Base-by-base conservation (phyloP, 2,888 invertebrate species). In the Tolmerus cingulatus region DNA sequence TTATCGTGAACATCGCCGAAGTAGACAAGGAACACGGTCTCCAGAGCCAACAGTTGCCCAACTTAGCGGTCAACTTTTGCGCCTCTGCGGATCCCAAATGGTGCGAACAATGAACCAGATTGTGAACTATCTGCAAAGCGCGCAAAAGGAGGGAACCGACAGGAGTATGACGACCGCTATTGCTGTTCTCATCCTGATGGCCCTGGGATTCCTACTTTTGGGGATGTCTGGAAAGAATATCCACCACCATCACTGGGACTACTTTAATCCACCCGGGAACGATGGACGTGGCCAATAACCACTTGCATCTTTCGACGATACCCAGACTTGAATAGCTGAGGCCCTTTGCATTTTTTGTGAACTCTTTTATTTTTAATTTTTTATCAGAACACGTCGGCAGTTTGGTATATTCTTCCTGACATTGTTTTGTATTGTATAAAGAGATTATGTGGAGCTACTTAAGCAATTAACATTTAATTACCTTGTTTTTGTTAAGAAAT, bases 161-260 rank as follows among this genome's bases (percentile, higher is more conserved):
- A 94, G 95, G 8, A 95, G 95, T 90, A 95, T 96, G 90, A 95
- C 95, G 90, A 95, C 96, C 90, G 95, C 96, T 5, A 93, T 97
- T 90, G 95, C 97, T 87, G 95, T 97, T 90, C 94, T 97, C 89
- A 94, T 97, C 88, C 94, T 97, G 84, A 93, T 97, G 89, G 94
- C 97, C 55, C 96, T 96, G 84, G 96, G 96, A 19, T 93, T 97
- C 88, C 94, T 97, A 88, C 94, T 97, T 92, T 94, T 97, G 89
- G 95, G 96, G 84, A 94, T 96, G 88, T 95, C 96, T 88, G 95
- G 95, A 89, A 94, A 95, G 87, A 95, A 95, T 82, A 94, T 96
- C 89, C 96, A 97, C 91, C 95, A 96, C 90, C 96, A 97, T 91
- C 97, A 97, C 90, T 97, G 97, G 97, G 97, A 97, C 91, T 97